Conservation (phyloP, 1,140 invertebrate species). For the Augochlora pura region DNA sequence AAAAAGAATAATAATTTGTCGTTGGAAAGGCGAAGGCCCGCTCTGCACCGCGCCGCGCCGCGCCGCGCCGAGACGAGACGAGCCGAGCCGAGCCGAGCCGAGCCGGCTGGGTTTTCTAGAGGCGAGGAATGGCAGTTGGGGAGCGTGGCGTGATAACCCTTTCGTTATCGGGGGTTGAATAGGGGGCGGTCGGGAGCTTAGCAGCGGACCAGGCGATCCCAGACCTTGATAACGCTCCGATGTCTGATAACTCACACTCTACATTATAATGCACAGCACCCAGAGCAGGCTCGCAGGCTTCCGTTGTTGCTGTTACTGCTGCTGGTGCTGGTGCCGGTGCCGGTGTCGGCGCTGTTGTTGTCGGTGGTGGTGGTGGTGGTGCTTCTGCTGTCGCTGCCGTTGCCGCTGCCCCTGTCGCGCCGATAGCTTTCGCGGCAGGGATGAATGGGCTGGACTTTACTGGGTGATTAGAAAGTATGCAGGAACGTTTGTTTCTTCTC, state of each 20-base stretch:
- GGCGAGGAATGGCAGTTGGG: constrained; percentile 65
- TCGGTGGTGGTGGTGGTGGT: constrained; percentile 33
- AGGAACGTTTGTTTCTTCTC: neutral
- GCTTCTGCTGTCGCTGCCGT: constrained; percentile 31
- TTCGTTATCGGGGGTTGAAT: constrained; percentile 76
- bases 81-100: too few species aligned
- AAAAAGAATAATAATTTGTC: constrained; percentile 74
- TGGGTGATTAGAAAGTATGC: constrained; percentile 54
- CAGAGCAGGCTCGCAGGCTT: constrained; percentile 55
- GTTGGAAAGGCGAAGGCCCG: constrained; percentile 52
- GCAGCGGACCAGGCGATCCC: constrained; percentile 74
- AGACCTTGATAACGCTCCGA: constrained; percentile 74
- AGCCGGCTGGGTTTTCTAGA: constrained; percentile 38
- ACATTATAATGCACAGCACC: constrained; percentile 75
- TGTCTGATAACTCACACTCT: constrained; percentile 77
- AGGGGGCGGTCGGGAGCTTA: constrained; percentile 67
- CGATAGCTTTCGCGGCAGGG: constrained; percentile 20
- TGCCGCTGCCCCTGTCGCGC: constrained; percentile 28
- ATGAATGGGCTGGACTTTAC: constrained; percentile 37
- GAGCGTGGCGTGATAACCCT: constrained; percentile 78
- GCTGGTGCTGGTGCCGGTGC: constrained; percentile 18
- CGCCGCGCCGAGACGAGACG: too few species aligned
- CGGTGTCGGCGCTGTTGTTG: constrained; percentile 46
- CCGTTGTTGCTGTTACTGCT: constrained; percentile 44
- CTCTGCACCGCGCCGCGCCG: neutral